Evolutionary conservation across 2,888 invertebrate species (phyloP).

Genomic region (Phlogophora meticulosa): DNA sequence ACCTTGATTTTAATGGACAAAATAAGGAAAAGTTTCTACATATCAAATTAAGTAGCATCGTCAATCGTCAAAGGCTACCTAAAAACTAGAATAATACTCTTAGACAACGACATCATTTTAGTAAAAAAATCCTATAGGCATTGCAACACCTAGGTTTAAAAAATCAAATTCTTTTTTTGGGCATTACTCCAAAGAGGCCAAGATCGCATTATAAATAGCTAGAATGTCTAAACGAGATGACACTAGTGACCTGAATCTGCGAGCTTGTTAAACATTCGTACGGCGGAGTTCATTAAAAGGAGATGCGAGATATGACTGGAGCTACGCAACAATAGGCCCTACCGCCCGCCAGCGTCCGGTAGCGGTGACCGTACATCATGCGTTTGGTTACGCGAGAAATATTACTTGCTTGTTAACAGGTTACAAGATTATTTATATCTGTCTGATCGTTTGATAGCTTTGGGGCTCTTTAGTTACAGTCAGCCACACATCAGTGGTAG

Average conservation of each 20-base stretch:
- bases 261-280: slow-evolving; percentile 63
- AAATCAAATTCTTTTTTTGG: slow-evolving; percentile 27
- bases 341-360: slow-evolving; percentile 29
- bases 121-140: not conserved
- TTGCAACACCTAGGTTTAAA: slow-evolving; percentile 25
- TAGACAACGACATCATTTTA: slow-evolving; percentile 4
- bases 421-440: slow-evolving; percentile 8
- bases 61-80: not conserved
- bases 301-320: slow-evolving; percentile 66
- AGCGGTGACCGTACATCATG: slow-evolving; percentile 36
- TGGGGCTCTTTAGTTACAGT: not conserved
- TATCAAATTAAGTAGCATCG: not conserved
- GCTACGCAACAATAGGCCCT: slow-evolving; percentile 66
- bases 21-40: slow-evolving; percentile 15
- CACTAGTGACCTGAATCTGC: slow-evolving; percentile 63
- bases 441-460: not conserved
- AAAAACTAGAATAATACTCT: not conserved
- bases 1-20: slow-evolving; percentile 33
- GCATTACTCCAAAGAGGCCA: slow-evolving; percentile 54
- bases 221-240: slow-evolving; percentile 52
- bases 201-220: slow-evolving; percentile 47
- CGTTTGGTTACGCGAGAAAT: slow-evolving; percentile 35
- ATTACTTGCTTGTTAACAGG: slow-evolving; percentile 11
- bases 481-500: too few relatives aligned
- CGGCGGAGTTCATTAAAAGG: slow-evolving; percentile 61